Percentiles rank a stretch among this genome's conserved stretches.
Conservation (phyloP, 2,113 vertebrate species). For the Aythya baeri region DNA sequence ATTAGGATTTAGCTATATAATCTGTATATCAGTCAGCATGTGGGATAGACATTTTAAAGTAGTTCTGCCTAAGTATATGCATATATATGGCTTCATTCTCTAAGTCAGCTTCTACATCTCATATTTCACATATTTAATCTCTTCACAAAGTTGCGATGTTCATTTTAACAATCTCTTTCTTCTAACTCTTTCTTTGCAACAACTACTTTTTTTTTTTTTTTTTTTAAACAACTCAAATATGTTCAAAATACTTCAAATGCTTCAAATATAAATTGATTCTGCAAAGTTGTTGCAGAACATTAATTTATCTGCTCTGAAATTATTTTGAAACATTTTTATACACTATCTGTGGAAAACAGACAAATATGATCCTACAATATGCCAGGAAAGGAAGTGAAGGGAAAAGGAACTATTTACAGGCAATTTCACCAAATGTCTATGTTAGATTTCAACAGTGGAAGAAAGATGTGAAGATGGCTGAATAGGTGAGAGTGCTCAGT, state of each 20-base stretch:
- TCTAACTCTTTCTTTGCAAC: background rate
- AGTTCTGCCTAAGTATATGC: background rate
- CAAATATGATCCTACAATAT: background rate
- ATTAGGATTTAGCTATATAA: background rate
- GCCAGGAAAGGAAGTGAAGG: background rate
- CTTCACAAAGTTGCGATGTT: background rate
- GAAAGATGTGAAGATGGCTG: background rate
- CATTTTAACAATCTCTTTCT: background rate
- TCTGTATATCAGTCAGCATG: background rate
- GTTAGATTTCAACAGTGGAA: background rate
- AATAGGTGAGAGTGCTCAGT: background rate
- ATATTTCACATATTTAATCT: background rate
- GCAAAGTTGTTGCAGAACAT: background rate
- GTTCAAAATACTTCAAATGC: background rate
- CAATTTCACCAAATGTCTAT: background rate
- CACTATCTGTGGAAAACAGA: background rate
- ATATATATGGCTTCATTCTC: background rate
- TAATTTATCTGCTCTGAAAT: background rate
- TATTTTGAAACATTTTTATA: background rate
- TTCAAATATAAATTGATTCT: background rate
- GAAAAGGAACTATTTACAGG: background rate
- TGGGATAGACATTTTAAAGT: background rate
- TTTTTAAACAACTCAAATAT: background rate
- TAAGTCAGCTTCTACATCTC: background rate
- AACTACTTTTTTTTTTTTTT: background rate